phyloP scores from a whole-genome alignment of 1,140 invertebrate species.

The Venustaconcha ellipsiformis region DNA sequence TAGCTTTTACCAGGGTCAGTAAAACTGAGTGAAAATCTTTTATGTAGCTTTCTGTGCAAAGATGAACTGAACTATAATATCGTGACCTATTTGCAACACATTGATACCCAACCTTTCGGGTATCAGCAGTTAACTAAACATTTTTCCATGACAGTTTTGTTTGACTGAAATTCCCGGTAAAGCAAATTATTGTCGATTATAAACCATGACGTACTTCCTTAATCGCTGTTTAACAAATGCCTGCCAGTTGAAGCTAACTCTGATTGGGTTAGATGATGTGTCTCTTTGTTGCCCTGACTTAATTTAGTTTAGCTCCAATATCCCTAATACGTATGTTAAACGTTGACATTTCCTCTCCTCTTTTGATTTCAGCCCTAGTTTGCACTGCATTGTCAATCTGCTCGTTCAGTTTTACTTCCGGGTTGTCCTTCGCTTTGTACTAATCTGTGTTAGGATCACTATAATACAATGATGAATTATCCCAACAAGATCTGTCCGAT shows the following conservation, averaged over 20 bases:
- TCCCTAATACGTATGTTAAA: background rate
- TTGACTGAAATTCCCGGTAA: conserved; percentile 8
- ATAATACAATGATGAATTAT: too few relatives aligned
- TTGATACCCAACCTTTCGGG: background rate
- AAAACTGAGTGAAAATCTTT: conserved; percentile 12
- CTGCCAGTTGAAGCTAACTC: too few relatives aligned
- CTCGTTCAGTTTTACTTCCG: too few relatives aligned
- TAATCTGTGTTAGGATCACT: background rate
- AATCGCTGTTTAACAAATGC: background rate
- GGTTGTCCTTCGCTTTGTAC: background rate
- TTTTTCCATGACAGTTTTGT: background rate
- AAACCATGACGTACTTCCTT: background rate
- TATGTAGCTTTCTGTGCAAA: background rate
- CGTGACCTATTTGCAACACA: conserved; percentile 18
- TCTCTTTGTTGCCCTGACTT: conserved; percentile 2
- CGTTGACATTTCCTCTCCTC: background rate
- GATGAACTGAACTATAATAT: conserved; percentile 9
- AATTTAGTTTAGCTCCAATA: conserved; percentile 6
- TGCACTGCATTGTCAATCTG: too few relatives aligned
- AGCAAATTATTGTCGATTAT: background rate
- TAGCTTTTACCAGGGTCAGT: conserved; percentile 6
- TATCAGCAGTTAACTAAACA: conserved; percentile 1
- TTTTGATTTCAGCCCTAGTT: background rate
- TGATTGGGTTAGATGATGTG: background rate
- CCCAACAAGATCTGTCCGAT: too few relatives aligned